Evolutionary conservation across 2,797 vertebrate species (phyloP).

Genomic region (Hypotaenidia philippensis): DNA sequence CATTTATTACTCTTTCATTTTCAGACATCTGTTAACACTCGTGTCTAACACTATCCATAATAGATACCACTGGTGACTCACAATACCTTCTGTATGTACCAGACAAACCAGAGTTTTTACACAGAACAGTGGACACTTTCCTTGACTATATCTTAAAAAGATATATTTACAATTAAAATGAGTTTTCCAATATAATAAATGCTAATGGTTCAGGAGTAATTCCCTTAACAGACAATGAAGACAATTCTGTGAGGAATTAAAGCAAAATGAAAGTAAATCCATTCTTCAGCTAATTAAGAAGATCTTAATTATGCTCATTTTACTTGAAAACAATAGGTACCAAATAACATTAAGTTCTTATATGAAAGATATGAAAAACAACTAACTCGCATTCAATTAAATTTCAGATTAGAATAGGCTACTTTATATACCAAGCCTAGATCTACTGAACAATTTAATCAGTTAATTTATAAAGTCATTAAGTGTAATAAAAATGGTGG

Average conservation of each 20-base stretch:
- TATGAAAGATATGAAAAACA: not conserved
- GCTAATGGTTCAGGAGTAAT: not conserved
- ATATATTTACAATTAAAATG: not conserved
- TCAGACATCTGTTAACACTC: not conserved
- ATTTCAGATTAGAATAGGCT: not conserved
- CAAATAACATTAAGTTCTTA: not conserved
- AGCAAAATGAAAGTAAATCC: not conserved
- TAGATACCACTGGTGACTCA: not conserved
- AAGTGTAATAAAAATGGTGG: not conserved
- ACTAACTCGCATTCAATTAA: not conserved
- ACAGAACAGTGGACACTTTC: too few species aligned
- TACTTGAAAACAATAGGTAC: not conserved
- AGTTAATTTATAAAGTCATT: not conserved
- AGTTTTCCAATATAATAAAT: not conserved
- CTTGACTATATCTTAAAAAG: not conserved
- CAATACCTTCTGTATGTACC: not conserved
- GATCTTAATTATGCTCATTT: not conserved
- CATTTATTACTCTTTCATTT: not conserved
- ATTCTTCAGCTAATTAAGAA: not conserved
- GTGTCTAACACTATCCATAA: not conserved
- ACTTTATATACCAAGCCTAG: not conserved
- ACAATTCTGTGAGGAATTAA: not conserved
- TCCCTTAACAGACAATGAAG: not conserved
- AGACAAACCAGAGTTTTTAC: not conserved
- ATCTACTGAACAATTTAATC: not conserved